Conservation (phyloP, 53 echinoderm and acorn worm species). For the Echinometra lucunter region DNA sequence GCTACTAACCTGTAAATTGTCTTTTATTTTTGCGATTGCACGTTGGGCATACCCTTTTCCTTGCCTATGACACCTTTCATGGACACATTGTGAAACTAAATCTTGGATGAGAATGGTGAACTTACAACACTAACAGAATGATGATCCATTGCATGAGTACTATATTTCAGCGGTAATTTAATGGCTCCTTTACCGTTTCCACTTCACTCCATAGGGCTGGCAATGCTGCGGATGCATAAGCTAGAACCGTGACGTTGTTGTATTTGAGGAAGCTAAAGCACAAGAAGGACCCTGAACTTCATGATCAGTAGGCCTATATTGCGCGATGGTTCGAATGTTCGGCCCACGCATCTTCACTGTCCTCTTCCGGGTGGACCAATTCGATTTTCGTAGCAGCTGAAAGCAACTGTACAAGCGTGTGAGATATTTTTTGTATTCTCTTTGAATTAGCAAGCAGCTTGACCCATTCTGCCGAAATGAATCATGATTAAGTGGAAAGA, state of each 20-base stretch:
- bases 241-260: constrained; percentile 1
- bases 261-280: constrained; percentile 9
- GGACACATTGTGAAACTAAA: not conserved
- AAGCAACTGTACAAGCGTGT: not conserved
- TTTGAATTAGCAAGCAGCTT: constrained; percentile 21
- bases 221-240: constrained; percentile 43
- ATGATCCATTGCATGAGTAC: not conserved
- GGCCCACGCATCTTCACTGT: not conserved
- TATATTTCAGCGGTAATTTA: constrained; percentile 1
- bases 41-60: not conserved
- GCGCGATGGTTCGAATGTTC: not conserved
- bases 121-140: not conserved
- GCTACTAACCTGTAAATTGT: not conserved
- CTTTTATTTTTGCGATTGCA: not conserved
- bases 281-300: not conserved
- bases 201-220: constrained; percentile 57
- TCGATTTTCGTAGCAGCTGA: constrained; percentile 27
- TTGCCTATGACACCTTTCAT: not conserved
- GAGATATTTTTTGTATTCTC: constrained; percentile 38
- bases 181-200: not conserved
- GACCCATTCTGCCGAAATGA: not conserved
- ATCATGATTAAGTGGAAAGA: not conserved
- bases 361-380: not conserved
- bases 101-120: not conserved
- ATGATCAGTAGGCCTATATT: not conserved